Evolutionary conservation across 2,888 invertebrate genomes (phyloP).

Genomic region (Mantis religiosa): DNA sequence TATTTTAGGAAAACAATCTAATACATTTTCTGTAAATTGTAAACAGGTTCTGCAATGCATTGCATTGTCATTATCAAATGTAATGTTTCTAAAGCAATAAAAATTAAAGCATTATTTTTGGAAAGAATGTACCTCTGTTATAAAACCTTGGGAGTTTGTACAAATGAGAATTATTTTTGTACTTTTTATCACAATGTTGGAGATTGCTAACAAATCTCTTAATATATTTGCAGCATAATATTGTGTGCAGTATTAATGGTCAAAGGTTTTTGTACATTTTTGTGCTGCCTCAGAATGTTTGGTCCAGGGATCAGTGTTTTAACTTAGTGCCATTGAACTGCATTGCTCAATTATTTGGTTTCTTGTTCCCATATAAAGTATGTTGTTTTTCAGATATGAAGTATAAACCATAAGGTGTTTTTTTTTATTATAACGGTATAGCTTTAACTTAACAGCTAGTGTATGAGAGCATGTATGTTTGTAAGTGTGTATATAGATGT

Average conservation of each 20-base stretch:
- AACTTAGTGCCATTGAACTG: neutral
- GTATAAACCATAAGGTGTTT: neutral
- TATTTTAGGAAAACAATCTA: too few relatives aligned
- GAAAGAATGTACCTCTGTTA: neutral
- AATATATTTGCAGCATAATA: neutral
- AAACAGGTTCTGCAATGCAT: too few relatives aligned
- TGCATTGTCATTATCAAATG: too few relatives aligned
- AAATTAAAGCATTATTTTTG: neutral
- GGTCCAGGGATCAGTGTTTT: neutral
- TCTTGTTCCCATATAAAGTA: neutral
- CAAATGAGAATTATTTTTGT: neutral
- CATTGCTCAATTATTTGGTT: neutral
- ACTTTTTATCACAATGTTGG: neutral
- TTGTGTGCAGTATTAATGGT: neutral
- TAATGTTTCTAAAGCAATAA: neutral
- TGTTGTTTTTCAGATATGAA: neutral
- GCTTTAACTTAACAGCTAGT: neutral
- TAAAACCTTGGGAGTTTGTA: neutral
- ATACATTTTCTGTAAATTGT: too few relatives aligned
- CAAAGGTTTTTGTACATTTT: neutral
- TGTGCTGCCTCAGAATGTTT: neutral
- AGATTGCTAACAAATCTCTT: neutral
- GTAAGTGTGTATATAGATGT: neutral
- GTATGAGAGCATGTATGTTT: too few relatives aligned
- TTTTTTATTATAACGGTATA: neutral